phyloP scores from a whole-genome alignment of 1,140 invertebrate genomes.

The Drosophila serrata region DNA sequence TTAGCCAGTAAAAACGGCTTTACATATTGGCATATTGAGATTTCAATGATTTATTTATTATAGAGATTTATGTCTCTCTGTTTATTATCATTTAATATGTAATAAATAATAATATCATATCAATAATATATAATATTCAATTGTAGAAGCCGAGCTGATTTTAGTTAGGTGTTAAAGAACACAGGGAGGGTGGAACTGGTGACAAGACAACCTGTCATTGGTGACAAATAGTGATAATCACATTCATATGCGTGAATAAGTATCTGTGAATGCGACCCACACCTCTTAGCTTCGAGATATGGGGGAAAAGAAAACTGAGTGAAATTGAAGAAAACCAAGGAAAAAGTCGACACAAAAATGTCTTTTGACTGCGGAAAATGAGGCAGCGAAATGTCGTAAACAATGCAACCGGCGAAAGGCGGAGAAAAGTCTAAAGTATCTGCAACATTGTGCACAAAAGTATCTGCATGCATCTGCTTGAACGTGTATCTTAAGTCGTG shows the following conservation, averaged over 20 bases:
- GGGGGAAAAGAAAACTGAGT: conserved; percentile 70
- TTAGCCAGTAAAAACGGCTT: too few species aligned
- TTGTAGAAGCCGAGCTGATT: too few species aligned
- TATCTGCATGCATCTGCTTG: conserved; percentile 17
- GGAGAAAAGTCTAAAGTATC: conserved; percentile 62
- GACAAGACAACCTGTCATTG: not conserved
- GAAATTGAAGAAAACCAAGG: conserved; percentile 73
- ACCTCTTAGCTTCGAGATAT: conserved; percentile 23
- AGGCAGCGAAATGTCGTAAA: conserved; percentile 78
- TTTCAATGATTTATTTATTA: not conserved
- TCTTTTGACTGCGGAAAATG: conserved; percentile 80
- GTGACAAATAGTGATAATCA: conserved; percentile 51
- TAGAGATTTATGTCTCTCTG: too few species aligned
- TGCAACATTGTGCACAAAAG: conserved; percentile 34
- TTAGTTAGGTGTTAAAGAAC: conserved; percentile 5
- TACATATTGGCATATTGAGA: too few species aligned
- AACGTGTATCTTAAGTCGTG: conserved; percentile 1
- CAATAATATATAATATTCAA: not conserved
- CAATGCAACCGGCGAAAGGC: conserved; percentile 77
- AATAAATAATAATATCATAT: not conserved
- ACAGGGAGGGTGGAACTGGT: not conserved
- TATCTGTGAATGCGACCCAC: conserved; percentile 62
- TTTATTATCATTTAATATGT: not conserved
- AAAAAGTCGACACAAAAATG: conserved; percentile 78
- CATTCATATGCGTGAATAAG: conserved; percentile 14